Percentiles rank a stretch among this genome's conserved stretches.
Evolutionary conservation across 2,888 invertebrate species (phyloP).

Genomic region (Chydorus sphaericus): DNA sequence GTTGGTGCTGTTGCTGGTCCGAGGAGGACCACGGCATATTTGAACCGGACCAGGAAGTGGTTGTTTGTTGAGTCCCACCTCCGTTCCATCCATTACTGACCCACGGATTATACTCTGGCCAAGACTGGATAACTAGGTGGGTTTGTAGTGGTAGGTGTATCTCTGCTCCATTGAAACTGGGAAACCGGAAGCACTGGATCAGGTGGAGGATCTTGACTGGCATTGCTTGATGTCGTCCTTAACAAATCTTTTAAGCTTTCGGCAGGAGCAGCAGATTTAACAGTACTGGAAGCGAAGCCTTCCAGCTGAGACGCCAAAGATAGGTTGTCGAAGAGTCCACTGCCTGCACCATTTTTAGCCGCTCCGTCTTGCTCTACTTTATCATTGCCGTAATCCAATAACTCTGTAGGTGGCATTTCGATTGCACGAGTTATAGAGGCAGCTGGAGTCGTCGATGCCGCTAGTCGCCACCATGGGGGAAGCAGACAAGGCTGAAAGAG

Average conservation of each 20-base stretch:
- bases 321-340: conserved; percentile 5
- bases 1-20: not conserved
- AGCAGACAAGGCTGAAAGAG: not conserved
- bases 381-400: not conserved
- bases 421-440: not conserved
- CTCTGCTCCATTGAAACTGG: not conserved
- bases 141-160: not conserved
- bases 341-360: not conserved
- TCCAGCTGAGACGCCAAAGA: conserved; percentile 12
- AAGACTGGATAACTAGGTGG: not conserved
- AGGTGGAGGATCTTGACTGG: no score
- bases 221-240: not conserved
- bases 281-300: conserved; percentile 11
- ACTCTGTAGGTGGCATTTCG: not conserved
- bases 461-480: not conserved
- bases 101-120: not conserved
- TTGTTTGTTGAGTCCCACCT: not conserved
- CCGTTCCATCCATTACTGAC: not conserved
- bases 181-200: no score
- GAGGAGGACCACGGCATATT: not conserved
- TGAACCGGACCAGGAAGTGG: no score
- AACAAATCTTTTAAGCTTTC: conserved; percentile 7
- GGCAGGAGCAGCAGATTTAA: not conserved
- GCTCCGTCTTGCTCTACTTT: not conserved
- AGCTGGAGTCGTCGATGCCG: no score